These are phyloP conservation scores for Rhagonycha fulva DNA, from an alignment of 2,888 invertebrate genomes.

Conservation along the genomic window DNA sequence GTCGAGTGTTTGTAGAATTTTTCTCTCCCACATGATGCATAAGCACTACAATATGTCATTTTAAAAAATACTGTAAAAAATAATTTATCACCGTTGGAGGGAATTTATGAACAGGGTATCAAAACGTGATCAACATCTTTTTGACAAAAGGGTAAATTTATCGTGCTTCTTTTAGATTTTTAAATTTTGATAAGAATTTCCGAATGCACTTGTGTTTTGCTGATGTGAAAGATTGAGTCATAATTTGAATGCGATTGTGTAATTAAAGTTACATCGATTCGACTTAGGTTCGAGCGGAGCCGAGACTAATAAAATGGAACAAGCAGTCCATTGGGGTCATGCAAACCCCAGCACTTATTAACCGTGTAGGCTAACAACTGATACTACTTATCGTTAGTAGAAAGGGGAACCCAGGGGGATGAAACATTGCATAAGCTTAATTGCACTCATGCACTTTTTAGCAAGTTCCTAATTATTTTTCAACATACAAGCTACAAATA, in stretches of 20 bases:
- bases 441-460: neutral
- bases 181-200: neutral
- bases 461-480: neutral
- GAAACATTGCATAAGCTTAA: neutral
- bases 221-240: neutral
- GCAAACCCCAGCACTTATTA: neutral
- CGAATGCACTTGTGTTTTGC: neutral
- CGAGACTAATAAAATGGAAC: neutral
- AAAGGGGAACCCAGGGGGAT: neutral
- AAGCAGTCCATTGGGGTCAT: neutral
- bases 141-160: neutral
- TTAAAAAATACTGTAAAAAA: neutral
- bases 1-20: neutral
- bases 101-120: neutral
- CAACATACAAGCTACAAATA: neutral
- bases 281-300: neutral
- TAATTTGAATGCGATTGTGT: neutral
- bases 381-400: neutral
- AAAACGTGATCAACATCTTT: neutral
- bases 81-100: neutral
- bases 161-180: neutral
- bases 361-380: neutral
- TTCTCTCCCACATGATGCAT: neutral
- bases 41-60: neutral
- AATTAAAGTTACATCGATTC: neutral